Base-by-base conservation (phyloP, 2,888 invertebrate species). In the Philhelius pedissequus region DNA sequence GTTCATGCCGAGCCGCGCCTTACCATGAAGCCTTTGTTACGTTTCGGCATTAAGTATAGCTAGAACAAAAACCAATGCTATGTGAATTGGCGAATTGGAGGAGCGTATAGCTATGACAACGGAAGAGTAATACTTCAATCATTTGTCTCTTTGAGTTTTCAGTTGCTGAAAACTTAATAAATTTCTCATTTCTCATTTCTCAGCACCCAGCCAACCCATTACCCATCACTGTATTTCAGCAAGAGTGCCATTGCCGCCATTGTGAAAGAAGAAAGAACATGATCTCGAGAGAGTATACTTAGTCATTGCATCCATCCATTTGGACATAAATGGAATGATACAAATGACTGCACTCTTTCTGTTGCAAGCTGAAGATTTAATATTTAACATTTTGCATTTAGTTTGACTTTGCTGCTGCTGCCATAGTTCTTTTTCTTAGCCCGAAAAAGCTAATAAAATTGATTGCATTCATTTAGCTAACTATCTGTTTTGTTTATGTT, bases 401-500 rank as follows among this genome's bases (percentile, higher is more conserved):
- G 64, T 32, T 76, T 70, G 69, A 75, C 69, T 68, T 48, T 66
- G 58, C 54, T 43, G 30, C n/a, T 27, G 48, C n/a, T 18, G 7
- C 11, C 18, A 20, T 45, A 9, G 11, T 18, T 13, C 18, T 13
- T 62, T 58, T 69, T 13, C 13, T 30, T 32, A n/a, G 25, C 15
- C 43, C 13, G 6, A 20, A 74, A 83, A 74, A 74, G 74, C 83
- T 78, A 78, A 83, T 78, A 78, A 74, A 78, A 78, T 83, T 78
- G 74, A 78, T 83, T 83, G 73, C 64, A 78, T 78, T 83, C 69
- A 78, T 74, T 78, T 58, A 70, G 79, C 78, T 78, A 74, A 83
- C 83, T 83, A 78, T 83, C 82, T 83, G 78, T 82, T 78, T 83
- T 83, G 78, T 82, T 78, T 83, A 83, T 83, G 79, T 83, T 83